Percentiles rank a stretch among this genome's conserved stretches.
Evolutionary conservation across 2,888 invertebrate genomes (phyloP).

Genomic region (Drosophila phalerata): DNA sequence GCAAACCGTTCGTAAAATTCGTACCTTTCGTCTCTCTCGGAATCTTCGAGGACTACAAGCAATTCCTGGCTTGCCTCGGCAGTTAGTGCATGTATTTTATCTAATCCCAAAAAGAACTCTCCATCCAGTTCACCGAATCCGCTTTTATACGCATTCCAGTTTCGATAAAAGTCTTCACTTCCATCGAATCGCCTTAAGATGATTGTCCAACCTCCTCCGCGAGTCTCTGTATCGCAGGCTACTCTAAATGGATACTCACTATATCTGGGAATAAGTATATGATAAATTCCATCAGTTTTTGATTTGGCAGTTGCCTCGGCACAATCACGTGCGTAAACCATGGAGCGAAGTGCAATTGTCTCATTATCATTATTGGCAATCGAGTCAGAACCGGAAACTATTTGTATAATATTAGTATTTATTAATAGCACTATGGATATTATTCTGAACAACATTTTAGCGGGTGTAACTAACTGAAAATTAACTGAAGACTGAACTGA

Average conservation of each 20-base stretch:
- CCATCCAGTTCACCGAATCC: slow-evolving; percentile 8
- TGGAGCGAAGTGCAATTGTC: background rate
- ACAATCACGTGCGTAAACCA: background rate
- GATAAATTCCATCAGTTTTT: background rate
- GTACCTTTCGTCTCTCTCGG: background rate
- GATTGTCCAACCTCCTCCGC: background rate
- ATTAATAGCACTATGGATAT: background rate
- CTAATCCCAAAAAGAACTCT: slow-evolving; percentile 4
- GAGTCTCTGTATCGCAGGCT: background rate
- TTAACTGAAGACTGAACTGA: background rate
- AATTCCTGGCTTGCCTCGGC: background rate
- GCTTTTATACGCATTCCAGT: background rate
- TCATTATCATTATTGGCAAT: background rate
- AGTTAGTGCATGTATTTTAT: slow-evolving; percentile 5
- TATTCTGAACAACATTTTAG: background rate
- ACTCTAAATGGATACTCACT: background rate
- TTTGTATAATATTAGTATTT: background rate
- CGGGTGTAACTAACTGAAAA: background rate
- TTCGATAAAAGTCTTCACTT: slow-evolving; percentile 5
- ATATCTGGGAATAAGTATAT: slow-evolving; percentile 1
- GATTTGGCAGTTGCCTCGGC: background rate
- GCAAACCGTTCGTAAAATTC: slow-evolving; percentile 1
- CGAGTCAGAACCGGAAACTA: background rate
- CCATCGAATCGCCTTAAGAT: slow-evolving; percentile 8
- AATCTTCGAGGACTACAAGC: slow-evolving; percentile 1